These are phyloP conservation scores for Drosophila trichaetosa DNA, from an alignment of 2,888 invertebrate genomes.

Conservation along the genomic window DNA sequence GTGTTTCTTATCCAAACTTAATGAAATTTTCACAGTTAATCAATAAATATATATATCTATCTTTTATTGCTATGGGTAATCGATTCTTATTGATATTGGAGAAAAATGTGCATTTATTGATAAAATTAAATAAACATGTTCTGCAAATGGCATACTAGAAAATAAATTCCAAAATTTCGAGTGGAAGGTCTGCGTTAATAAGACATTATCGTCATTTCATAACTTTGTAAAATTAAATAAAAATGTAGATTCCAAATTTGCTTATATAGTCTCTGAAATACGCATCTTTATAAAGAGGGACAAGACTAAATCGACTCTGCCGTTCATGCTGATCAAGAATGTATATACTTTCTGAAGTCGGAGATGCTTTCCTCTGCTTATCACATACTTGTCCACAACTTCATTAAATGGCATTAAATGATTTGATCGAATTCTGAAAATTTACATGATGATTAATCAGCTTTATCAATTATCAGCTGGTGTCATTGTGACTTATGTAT, in stretches of 20 bases:
- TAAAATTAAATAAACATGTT: no score
- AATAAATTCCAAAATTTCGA: no score
- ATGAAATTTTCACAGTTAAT: no score
- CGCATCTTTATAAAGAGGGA: not conserved
- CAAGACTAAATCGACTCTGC: not conserved
- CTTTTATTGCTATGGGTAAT: no score
- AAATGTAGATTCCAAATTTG: not conserved
- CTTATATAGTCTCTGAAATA: not conserved
- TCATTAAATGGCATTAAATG: not conserved
- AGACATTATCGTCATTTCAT: not conserved
- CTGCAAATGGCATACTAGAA: no score
- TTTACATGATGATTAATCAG: not conserved
- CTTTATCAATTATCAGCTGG: slow-evolving; percentile 6
- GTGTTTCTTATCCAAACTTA: no score
- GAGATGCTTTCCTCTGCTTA: not conserved
- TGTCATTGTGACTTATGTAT: slow-evolving; percentile 30
- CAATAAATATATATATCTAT: no score
- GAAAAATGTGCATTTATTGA: no score
- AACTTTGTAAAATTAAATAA: not conserved
- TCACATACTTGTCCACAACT: not conserved
- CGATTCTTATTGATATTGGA: no score
- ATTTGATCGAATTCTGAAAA: not conserved
- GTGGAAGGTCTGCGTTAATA: not conserved
- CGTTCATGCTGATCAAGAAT: not conserved
- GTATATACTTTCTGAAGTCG: not conserved